These are phyloP conservation scores for Acipenser transmontanus DNA, from an alignment of 2,797 vertebrate genomes.

Conservation along the genomic window DNA sequence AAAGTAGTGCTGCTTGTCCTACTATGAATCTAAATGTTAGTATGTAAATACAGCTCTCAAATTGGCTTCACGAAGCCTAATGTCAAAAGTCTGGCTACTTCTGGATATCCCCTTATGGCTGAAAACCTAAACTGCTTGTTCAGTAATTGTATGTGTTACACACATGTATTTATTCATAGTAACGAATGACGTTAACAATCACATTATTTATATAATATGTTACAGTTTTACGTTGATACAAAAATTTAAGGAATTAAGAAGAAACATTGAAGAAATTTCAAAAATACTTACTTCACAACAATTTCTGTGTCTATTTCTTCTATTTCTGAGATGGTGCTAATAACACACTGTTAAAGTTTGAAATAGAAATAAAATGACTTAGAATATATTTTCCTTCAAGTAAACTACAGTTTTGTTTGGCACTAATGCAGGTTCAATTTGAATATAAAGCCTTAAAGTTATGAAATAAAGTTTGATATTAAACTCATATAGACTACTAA, in stretches of 20 bases:
- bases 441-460: not conserved
- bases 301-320: slow-evolving; percentile 86
- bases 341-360: slow-evolving; percentile 68
- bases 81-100: not conserved
- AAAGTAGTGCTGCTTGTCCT: too few relatives aligned
- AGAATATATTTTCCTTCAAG: not conserved
- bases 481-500: too few relatives aligned
- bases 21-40: not conserved
- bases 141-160: too few relatives aligned
- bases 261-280: too few relatives aligned
- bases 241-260: too few relatives aligned
- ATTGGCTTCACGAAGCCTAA: not conserved
- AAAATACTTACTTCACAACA: slow-evolving; percentile 80
- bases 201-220: too few relatives aligned
- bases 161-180: too few relatives aligned
- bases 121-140: too few relatives aligned
- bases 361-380: slow-evolving; percentile 12
- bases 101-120: too few relatives aligned
- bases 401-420: not conserved
- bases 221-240: too few relatives aligned
- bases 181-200: too few relatives aligned
- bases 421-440: not conserved
- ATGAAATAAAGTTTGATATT: too few relatives aligned
- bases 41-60: not conserved
- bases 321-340: slow-evolving; percentile 75